Percentiles rank a stretch among this genome's conserved stretches.
Evolutionary conservation across 2,113 vertebrate species (phyloP).

Genomic region (Chitala chitala): DNA sequence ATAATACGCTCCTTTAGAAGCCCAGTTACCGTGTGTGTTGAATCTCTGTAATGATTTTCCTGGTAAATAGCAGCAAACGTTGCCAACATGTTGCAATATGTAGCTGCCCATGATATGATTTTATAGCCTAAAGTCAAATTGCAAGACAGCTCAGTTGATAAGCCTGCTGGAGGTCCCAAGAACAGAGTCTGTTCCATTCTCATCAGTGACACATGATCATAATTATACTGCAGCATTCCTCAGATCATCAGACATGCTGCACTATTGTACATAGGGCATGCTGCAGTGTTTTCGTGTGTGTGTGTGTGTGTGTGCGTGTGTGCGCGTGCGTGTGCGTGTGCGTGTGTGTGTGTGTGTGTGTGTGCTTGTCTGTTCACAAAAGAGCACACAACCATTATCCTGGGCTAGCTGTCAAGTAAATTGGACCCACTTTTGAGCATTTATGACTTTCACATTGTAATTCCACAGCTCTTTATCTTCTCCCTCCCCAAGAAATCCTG

Average conservation of each 20-base stretch:
- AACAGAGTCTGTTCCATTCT: slow-evolving; percentile 46
- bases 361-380: too few species aligned
- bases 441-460: too few species aligned
- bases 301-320: background rate
- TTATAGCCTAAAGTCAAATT: background rate
- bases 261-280: background rate
- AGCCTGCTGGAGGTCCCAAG: slow-evolving; percentile 13
- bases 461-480: too few species aligned
- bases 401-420: too few species aligned
- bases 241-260: slow-evolving; percentile 37
- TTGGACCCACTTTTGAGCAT: too few species aligned
- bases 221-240: slow-evolving; percentile 49
- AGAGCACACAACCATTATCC: background rate
- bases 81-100: background rate
- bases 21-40: too few species aligned
- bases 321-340: background rate
- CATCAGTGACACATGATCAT: slow-evolving; percentile 56
- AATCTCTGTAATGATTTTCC: slow-evolving; percentile 1
- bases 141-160: background rate
- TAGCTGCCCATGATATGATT: too few species aligned
- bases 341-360: background rate
- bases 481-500: too few species aligned
- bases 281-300: background rate
- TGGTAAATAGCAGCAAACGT: background rate
- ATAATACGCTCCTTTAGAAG: too few species aligned